Base-by-base conservation (phyloP, 2,113 vertebrate species). In the Oreotragus oreotragus region DNA sequence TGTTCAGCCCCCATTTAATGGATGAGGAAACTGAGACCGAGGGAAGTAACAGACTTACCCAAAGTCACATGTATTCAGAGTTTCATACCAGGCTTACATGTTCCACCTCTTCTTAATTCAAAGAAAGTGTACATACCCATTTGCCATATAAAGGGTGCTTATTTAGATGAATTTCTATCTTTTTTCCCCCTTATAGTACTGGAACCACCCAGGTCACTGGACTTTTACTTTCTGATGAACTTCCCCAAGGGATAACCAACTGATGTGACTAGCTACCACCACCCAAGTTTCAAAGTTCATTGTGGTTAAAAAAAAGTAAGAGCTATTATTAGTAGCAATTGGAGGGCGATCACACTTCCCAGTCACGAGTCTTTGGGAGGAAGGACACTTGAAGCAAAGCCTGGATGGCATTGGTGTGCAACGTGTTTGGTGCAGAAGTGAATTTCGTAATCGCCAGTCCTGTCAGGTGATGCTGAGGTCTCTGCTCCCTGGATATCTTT, bases 291-390 rank as follows among this genome's bases (percentile, higher is more conserved):
- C 95, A 97, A 97, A 96, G 97, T 97, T 95, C 96, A 92, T 83
- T 81, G 97, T 81, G 60, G 39, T 95, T 62, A 73, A 60, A 95
- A 95, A 77, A 85, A 45, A 88, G 14, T 27, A 70, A 87, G 43
- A 57, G n/a, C 62, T 98, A 97, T 98, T 97, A 51, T 97, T 98
- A 97, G 97, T 92, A 76, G n/a, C 6, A 25, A 89, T 80, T 53
- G 23, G 94, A 94, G 93, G 90, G 47, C 21, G 0, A 86, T 92
- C 96, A 94, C 81, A 92, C 81, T 95, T 94, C 93, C 91, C 70
- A 58, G 94, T 98, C 97, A 98, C 62, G 66, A 88, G 97, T 64
- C 62, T 92, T 88, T 39, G 33, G 93, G 83, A 93, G 91, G 95
- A 96, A 96, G 92, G 94, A 85, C 55, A n/a, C 81, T 94, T 58